Evolutionary conservation across 2,888 invertebrate species (phyloP), one percentile per base, ranked within the genome.

Genomic region (Lampropteryx suffumata): DNA sequence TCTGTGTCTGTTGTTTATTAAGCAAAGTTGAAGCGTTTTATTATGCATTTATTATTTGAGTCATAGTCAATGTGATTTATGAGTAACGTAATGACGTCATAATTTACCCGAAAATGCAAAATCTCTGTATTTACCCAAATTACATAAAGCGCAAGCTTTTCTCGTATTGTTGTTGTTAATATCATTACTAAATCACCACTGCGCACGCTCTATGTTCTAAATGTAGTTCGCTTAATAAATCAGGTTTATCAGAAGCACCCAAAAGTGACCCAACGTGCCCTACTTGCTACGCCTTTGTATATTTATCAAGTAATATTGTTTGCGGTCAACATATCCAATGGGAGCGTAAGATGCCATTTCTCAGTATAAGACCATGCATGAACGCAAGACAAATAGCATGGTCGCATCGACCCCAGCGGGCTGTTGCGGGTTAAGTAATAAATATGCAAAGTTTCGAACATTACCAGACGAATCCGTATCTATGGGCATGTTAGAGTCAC

Each of bases 401-500:
- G 64, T 60, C 65, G 56, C 65, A 61, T 61, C 64, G 67, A 66
- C 70, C 67, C 64, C 55, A 46, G 67, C 64, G 62, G 65, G 68
- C 65, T 58, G 62, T 59, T 57, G 61, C 56, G 68, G 79, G 78
- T 82, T 82, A 69, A 73, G 72, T 72, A 74, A 83, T 84, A 82
- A 84, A 82, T 83, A 82, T 82, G 83, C 81, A 80, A 82, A 84
- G 76, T 86, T 84, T 76, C 76, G 66, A 74, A 70, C 73, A 78
- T 77, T 76, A 78, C 76, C 73, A 79, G 80, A 82, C 77, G 77
- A 82, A 82, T 79, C 75, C 76, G 73, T 74, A 73, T 75, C 77
- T 76, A 76, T 56, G 76, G 71, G 73, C 72, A 71, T 70, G 74
- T 72, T 73, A 66, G 59, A 71, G 64, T 69, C 73, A 71, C 81